phyloP scores from a whole-genome alignment of 2,113 vertebrate species.

The Entomyzon cyanotis region DNA sequence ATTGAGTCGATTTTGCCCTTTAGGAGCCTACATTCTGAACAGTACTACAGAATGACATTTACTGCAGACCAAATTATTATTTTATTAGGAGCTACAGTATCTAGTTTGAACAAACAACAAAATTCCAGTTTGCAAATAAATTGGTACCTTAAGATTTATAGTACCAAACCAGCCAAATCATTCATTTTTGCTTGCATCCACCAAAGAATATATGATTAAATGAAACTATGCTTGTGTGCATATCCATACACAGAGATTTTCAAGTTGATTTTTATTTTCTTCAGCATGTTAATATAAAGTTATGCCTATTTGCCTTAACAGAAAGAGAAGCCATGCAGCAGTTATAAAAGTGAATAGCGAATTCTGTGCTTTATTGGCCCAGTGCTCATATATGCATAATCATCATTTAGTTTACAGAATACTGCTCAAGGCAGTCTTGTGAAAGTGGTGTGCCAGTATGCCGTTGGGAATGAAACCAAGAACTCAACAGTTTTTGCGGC shows the following conservation, averaged over 20 bases:
- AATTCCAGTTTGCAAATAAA: neutral
- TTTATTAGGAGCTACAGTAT: slow-evolving; percentile 10
- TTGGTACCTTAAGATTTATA: neutral
- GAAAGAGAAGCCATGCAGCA: neutral
- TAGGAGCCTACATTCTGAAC: neutral
- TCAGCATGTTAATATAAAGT: neutral
- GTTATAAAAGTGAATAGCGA: slow-evolving; percentile 21
- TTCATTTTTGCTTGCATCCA: neutral
- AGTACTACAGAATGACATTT: slow-evolving; percentile 36
- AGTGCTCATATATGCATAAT: neutral
- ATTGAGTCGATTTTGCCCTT: slow-evolving; percentile 44
- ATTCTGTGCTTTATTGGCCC: slow-evolving; percentile 3
- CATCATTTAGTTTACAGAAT: slow-evolving; percentile 41
- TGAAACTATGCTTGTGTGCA: neutral
- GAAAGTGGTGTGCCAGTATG: slow-evolving; percentile 6
- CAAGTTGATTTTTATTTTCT: neutral
- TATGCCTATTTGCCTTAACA: neutral
- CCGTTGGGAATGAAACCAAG: neutral
- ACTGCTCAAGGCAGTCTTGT: neutral
- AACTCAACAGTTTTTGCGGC: neutral
- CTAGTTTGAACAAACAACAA: slow-evolving; percentile 5
- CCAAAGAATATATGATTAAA: neutral
- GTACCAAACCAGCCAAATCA: neutral
- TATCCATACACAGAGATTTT: neutral
- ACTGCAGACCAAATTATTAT: neutral